Evolutionary conservation across 35 echinoderm and acorn worm genomes (phyloP).

Genomic region (Nesometra sesokonis): DNA sequence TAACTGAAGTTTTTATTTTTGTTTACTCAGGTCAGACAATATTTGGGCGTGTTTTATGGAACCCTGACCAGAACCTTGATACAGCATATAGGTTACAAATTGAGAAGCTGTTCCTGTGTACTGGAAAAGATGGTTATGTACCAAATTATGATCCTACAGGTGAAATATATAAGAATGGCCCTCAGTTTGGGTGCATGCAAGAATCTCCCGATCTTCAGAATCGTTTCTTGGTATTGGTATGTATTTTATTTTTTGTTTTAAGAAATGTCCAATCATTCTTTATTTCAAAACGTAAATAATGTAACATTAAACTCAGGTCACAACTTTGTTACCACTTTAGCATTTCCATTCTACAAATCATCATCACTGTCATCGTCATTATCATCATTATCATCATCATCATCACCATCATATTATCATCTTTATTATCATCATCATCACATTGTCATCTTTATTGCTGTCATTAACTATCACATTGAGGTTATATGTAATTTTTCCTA

Average conservation of each 20-base stretch:
- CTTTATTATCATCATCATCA: too few relatives aligned
- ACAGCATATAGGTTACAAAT: constrained; percentile 78
- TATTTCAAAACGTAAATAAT: too few relatives aligned
- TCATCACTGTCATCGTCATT: too few relatives aligned
- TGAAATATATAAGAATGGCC: constrained; percentile 62
- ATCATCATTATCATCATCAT: too few relatives aligned
- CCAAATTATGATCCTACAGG: constrained; percentile 89
- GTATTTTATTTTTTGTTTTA: not conserved
- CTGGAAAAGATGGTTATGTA: constrained; percentile 67
- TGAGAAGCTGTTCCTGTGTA: constrained; percentile 91
- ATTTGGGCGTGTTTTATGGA: constrained; percentile 88
- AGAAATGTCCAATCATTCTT: too few relatives aligned
- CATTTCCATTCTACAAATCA: too few relatives aligned
- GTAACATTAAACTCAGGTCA: too few relatives aligned
- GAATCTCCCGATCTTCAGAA: constrained; percentile 56
- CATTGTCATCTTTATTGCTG: too few relatives aligned
- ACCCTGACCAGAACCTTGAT: constrained; percentile 85
- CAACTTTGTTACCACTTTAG: too few relatives aligned
- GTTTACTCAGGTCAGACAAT: constrained; percentile 73
- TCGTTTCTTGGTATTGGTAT: constrained; percentile 83
- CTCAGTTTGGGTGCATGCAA: constrained; percentile 96
- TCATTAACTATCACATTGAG: too few relatives aligned
- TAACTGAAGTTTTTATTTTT: not conserved
- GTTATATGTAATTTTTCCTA: not conserved
- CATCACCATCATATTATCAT: too few relatives aligned